Conservation (phyloP, 2,888 invertebrate genomes). For the Meganola albula region DNA sequence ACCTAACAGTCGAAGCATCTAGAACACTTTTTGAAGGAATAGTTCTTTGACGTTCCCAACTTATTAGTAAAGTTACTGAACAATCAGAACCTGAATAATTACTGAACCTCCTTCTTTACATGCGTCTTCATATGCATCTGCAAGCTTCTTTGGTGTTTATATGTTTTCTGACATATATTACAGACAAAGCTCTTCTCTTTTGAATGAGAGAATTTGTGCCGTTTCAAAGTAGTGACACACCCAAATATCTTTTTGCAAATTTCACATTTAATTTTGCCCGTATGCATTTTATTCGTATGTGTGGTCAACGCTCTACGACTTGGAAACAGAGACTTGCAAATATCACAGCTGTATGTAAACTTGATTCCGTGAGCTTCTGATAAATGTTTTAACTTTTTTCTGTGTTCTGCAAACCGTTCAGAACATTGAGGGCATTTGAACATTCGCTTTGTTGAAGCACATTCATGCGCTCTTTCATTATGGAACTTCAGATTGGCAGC, state of each 20-base stretch:
- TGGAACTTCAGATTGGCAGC: slow-evolving; percentile 57
- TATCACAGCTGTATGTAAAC: slow-evolving; percentile 50
- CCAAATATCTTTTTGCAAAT: slow-evolving; percentile 69
- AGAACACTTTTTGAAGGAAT: too few species aligned
- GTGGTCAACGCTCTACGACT: slow-evolving; percentile 49
- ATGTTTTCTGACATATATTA: slow-evolving; percentile 65
- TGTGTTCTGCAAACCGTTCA: slow-evolving; percentile 55
- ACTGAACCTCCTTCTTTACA: slow-evolving; percentile 27
- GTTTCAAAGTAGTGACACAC: slow-evolving; percentile 48
- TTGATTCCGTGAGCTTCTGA: slow-evolving; percentile 53
- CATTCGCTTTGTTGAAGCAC: slow-evolving; percentile 45
- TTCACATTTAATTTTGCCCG: slow-evolving; percentile 62
- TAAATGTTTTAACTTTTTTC: slow-evolving; percentile 55
- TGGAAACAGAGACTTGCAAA: slow-evolving; percentile 47
- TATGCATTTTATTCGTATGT: slow-evolving; percentile 57
- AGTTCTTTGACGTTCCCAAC: slow-evolving; percentile 47
- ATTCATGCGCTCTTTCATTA: slow-evolving; percentile 50
- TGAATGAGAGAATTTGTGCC: slow-evolving; percentile 52
- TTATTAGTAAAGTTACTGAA: slow-evolving; percentile 35
- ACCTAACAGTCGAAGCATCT: too few species aligned
- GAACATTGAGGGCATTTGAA: slow-evolving; percentile 51
- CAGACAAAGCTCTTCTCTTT: slow-evolving; percentile 54
- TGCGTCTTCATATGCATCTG: slow-evolving; percentile 59
- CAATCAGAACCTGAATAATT: slow-evolving; percentile 50
- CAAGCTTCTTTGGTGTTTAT: slow-evolving; percentile 64